Base-by-base conservation (phyloP, 2,797 vertebrate species). In the Chrosomus eos region DNA sequence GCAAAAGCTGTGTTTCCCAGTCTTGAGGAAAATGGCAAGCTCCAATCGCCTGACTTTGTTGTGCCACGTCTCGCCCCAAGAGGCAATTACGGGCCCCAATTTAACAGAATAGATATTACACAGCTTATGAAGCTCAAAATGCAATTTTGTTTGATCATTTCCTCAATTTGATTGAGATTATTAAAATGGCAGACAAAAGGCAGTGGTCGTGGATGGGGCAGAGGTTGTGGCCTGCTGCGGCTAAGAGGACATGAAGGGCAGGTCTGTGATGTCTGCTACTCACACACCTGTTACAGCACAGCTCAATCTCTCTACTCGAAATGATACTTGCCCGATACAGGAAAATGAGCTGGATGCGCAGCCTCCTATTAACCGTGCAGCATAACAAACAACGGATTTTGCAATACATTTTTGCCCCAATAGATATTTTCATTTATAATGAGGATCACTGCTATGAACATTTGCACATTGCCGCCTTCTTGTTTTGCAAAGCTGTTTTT, bases 11-110 rank as follows among this genome's bases (percentile, higher is more conserved):
- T 97, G 97, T 98, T 98, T 97, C 95, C 95, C 90, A 95, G 96
- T 97, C 97, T 93, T 94, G 95, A 96, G 96, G 96, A 98, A 98
- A 98, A 97, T 96, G 95, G 97, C 97, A 94, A 92, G 95, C 95
- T 92, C 93, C 97, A 97, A 99, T 98, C 97, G 97, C 93, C 90
- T 94, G 97, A 95, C 98, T 99, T 99, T 99, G 97, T 99, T 99
- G 97, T 98, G 93, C 96, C 96, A 97, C 95, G 96, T 97, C 96
- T 96, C 53, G 92, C 93, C 93, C 89, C 86, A 96, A 96, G 95
- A 97, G 97, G 96, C 97, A 99, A 99, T 99, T 99, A 99, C 89
- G 94, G 95, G 95, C 95, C 96, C 96, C 97, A 98, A 97, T 99
- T 98, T 97, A 97, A 95, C 93, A 96, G 97, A 97, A 97, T 97